These are phyloP conservation scores for Ophion costatus DNA, from an alignment of 2,888 invertebrate genomes.

Conservation along the genomic window DNA sequence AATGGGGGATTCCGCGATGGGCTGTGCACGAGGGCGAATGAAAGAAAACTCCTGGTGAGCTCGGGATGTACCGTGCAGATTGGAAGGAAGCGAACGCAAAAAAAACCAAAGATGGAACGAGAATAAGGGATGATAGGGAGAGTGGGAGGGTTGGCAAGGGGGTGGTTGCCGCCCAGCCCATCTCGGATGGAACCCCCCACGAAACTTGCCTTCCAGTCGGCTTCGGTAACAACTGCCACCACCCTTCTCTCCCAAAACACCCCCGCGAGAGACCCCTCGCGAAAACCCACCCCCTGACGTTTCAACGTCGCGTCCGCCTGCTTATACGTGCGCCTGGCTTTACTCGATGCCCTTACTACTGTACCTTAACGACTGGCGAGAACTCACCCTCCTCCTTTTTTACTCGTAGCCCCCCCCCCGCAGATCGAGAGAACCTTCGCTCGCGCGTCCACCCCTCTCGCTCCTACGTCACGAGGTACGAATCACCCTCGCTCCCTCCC, in stretches of 20 bases:
- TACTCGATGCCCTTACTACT: conserved; percentile 26
- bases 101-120: conserved; percentile 51
- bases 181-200: conserved; percentile 53
- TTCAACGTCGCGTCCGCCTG: conserved; percentile 58
- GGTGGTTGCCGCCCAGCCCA: conserved; percentile 65
- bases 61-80: conserved; percentile 45
- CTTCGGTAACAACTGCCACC: conserved; percentile 60
- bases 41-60: conserved; percentile 60
- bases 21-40: conserved; percentile 59
- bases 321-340: conserved; percentile 59
- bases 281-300: conserved; percentile 64
- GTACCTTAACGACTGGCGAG: conserved; percentile 35
- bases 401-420: conserved; percentile 40
- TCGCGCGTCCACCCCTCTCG: conserved; percentile 17
- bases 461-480: conserved; percentile 45
- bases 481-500: conserved; percentile 67
- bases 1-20: conserved; percentile 45
- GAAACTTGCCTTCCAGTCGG: conserved; percentile 62
- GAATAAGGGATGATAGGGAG: conserved; percentile 56
- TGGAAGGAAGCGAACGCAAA: conserved; percentile 43
- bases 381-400: conserved; percentile 67
- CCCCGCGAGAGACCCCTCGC: conserved; percentile 1
- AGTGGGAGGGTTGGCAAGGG: conserved; percentile 36
- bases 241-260: conserved; percentile 23
- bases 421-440: conserved; percentile 26